Evolutionary conservation across 1,140 invertebrate species (phyloP).

Genomic region (Venturia canescens): DNA sequence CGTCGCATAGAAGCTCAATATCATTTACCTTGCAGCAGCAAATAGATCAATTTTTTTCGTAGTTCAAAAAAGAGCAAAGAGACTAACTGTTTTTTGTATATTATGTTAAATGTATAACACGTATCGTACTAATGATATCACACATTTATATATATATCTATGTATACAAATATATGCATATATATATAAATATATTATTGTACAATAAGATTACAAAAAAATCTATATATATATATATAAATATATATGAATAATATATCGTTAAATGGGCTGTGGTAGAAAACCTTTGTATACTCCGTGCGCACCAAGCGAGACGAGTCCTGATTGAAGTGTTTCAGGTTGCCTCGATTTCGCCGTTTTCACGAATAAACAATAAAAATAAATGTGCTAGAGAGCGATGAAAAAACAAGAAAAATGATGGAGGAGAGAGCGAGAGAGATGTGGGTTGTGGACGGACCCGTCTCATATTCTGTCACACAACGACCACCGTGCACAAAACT

Average conservation of each 20-base stretch:
- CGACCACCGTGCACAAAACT: conserved; percentile 71
- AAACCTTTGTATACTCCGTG: conserved; percentile 69
- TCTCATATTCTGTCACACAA: conserved; percentile 68
- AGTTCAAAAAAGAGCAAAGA: conserved; percentile 32
- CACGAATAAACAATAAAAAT: conserved; percentile 40
- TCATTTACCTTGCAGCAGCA: background rate
- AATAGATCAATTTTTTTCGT: background rate
- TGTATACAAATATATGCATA: no score
- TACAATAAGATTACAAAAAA: no score
- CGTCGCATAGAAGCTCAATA: background rate
- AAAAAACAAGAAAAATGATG: background rate
- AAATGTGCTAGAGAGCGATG: conserved; percentile 33
- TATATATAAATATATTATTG: no score
- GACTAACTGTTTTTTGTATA: conserved; percentile 44
- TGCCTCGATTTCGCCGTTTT: conserved; percentile 43
- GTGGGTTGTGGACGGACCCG: conserved; percentile 50
- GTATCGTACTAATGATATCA: conserved; percentile 58
- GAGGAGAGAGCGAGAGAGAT: conserved; percentile 35
- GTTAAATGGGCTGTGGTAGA: conserved; percentile 75
- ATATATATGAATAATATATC: conserved; percentile 67
- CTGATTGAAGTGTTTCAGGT: conserved; percentile 52
- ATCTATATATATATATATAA: conserved; percentile 42
- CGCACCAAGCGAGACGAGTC: conserved; percentile 52
- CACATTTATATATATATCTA: conserved; percentile 59
- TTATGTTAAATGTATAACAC: conserved; percentile 55